These are phyloP conservation scores for Mamestra brassicae DNA, from an alignment of 2,888 invertebrate species.

Conservation along the genomic window DNA sequence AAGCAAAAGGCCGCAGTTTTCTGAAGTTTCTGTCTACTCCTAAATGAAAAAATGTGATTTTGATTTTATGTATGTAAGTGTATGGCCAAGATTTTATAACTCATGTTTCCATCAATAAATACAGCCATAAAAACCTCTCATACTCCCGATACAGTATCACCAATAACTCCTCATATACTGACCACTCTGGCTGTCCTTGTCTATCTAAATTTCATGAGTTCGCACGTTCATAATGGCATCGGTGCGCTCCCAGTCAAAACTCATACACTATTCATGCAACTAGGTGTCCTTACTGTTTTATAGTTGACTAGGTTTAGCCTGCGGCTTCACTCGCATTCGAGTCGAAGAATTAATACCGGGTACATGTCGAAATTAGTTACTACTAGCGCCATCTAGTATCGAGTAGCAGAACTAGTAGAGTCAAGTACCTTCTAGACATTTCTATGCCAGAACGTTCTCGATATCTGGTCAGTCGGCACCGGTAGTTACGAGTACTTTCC, in stretches of 20 bases:
- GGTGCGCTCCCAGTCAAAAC: slow-evolving; percentile 69
- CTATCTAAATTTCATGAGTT: slow-evolving; percentile 73
- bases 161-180: slow-evolving; percentile 60
- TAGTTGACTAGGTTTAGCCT: slow-evolving; percentile 12
- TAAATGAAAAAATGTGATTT: too few species aligned
- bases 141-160: background rate
- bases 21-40: too few species aligned
- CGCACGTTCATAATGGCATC: slow-evolving; percentile 68
- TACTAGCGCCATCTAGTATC: background rate
- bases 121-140: slow-evolving; percentile 1
- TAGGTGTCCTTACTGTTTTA: slow-evolving; percentile 47
- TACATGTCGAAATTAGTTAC: too few species aligned
- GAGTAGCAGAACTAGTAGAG: too few species aligned
- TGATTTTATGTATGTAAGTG: too few species aligned
- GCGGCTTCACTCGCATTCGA: background rate
- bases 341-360: background rate
- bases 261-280: slow-evolving; percentile 72
- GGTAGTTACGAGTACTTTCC: too few species aligned
- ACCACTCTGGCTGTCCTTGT: slow-evolving; percentile 49
- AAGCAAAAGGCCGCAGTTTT: too few species aligned
- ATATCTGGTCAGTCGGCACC: too few species aligned
- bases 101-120: background rate
- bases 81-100: too few species aligned
- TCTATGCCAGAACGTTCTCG: too few species aligned
- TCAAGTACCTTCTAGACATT: too few species aligned